Conservation (phyloP, 2,797 vertebrate species). For the Lateolabrax maculatus region DNA sequence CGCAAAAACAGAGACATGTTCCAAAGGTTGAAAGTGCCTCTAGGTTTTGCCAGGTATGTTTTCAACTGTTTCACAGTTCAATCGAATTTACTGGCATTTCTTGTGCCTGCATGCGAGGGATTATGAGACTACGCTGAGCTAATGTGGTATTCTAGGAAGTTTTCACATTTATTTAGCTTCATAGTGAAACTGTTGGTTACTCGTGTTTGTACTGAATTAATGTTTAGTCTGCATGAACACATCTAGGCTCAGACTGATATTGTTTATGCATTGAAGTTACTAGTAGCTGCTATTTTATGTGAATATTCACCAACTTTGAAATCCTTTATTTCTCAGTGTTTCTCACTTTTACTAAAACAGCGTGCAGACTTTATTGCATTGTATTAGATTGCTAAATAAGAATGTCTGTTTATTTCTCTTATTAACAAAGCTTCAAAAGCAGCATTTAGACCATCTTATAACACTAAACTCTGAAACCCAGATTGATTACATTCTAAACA, state of each 20-base stretch:
- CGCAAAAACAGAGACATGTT: constrained; percentile 60
- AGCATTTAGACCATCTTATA: not conserved
- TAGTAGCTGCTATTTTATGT: not conserved
- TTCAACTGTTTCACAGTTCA: not conserved
- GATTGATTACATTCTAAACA: not conserved
- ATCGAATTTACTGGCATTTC: not conserved
- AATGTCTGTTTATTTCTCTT: not conserved
- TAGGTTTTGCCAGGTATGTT: constrained; percentile 76
- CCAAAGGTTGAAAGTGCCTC: constrained; percentile 71
- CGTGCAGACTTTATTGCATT: not conserved
- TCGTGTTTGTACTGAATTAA: not conserved
- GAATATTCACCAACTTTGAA: not conserved
- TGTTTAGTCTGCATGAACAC: not conserved
- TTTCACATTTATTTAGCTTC: not conserved
- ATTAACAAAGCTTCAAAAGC: not conserved
- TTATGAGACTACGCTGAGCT: constrained; percentile 4
- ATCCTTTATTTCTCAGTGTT: not conserved
- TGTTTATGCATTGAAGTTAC: not conserved
- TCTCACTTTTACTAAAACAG: not conserved
- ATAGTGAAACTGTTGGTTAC: not conserved
- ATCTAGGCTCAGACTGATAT: not conserved
- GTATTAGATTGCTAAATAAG: not conserved
- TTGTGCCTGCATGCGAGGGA: not conserved
- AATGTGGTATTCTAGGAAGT: not conserved
- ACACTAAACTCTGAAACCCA: not conserved